Base-by-base conservation (phyloP, 1,140 invertebrate genomes). In the Pygmarrhopalites habei region DNA sequence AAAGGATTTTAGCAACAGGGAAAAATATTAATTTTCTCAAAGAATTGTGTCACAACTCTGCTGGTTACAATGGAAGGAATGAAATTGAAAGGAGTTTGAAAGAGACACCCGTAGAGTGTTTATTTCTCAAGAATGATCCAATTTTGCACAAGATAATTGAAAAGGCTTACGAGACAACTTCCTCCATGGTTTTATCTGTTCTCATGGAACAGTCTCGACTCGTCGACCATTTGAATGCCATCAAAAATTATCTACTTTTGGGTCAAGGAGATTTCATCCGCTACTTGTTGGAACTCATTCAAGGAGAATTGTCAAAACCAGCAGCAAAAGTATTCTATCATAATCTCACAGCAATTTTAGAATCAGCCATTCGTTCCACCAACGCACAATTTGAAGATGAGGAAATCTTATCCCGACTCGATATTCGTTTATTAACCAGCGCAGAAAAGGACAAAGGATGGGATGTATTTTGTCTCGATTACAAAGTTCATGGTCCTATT, bases 251-350 rank as follows among this genome's bases (percentile, higher is more conserved):
- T 77, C 79, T 98, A 65, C 79, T 98, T 29, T 81, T 97, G 3
- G 92, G 92, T 17, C 94, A 97, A 79, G 94, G 94, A 12, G 93
- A 98, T 78, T 96, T 97, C 75, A 92, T 95, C 70, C 83, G 90
- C 72, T 87, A 94, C 74, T 82, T 97, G 21, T 88, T 97, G 82
- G 89, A 94, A 72, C 79, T 95, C 15, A 76, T 97, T 62, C 88
- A 90, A 90, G 94, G 77, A 79, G 85, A 97, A 78, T 77, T 98
- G 51, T 85, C 85, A 67, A 92, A 93, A 75, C 85, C 86, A n/a
- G 92, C 90, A n/a, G 83, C 81, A 70, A 85, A 86, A 25, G 77
- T 97, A 53, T 92, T 90, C 74, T 83, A 86, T 1, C 92, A 95
- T 74, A 95, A 93, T 73, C 79, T 98, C 57, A 86, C 87, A 39